Evolutionary conservation across 2,113 vertebrate genomes (phyloP), one percentile per base, ranked within the genome.

Genomic region (Myotis brandtii): DNA sequence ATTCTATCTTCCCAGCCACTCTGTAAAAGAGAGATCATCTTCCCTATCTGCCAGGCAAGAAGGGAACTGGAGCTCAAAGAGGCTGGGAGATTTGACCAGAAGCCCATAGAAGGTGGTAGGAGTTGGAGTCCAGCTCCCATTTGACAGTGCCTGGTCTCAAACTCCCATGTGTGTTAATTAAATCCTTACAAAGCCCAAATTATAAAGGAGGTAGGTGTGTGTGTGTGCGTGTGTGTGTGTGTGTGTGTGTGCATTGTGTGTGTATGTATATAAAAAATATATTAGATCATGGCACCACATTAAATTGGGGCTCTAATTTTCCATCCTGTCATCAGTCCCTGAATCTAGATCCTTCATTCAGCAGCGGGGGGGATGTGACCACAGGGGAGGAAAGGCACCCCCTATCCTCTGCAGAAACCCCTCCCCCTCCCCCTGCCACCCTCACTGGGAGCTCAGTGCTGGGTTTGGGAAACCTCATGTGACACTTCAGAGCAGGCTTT

Each of bases 381-480:
- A 14, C 2, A 0, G 34, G 8, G 43, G 27, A 84, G 48, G 83
- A 96, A 93, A 32, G 12, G 3, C 2, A 25, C n/a, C 73, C 30
- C 17, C 30, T 27, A 6, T 30, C 85, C n/a, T 69, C 70, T 89
- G 40, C 67, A 66, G 85, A 87, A 69, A 83, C 16, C 40, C 91
- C 50, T 48, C 69, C 30, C 34, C 43, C 80, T 93, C 66, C 59
- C 73, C 54, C 75, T 64, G 37, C 40, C 0, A 0, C 56, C 59
- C 80, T 97, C 62, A 14, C 82, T 91, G 27, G 72, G 59, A 89
- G 43, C 75, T 92, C 91, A 69, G 80, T 92, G 75, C 66, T 95
- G 85, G 84, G 86, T 85, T 96, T 97, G 93, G 89, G 79, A 97
- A 96, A 46, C 79, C 83, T 98, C 89, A 69, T 75, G 79, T 93